These are phyloP conservation scores for Polylopha cassiicola DNA, from an alignment of 2,888 invertebrate genomes.

Conservation along the genomic window DNA sequence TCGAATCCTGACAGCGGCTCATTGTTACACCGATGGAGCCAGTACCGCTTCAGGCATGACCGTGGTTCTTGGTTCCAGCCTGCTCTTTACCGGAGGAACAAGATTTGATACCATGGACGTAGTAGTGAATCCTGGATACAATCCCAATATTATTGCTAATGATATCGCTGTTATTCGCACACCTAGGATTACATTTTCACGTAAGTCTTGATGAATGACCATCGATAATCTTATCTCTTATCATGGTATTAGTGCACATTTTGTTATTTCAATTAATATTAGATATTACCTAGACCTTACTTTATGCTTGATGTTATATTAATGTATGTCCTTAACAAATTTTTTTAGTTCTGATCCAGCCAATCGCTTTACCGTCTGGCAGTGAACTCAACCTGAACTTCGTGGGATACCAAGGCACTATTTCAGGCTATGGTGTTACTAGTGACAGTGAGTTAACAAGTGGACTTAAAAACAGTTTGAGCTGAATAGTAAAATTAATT, in stretches of 20 bases:
- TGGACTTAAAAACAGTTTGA: too few species aligned
- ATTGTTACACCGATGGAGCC: slow-evolving; percentile 39
- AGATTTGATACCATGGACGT: slow-evolving; percentile 5
- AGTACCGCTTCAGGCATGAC: slow-evolving; percentile 32
- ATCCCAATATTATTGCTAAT: slow-evolving; percentile 18
- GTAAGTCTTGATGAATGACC: too few species aligned
- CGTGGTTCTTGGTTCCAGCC: slow-evolving; percentile 40
- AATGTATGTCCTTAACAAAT: slow-evolving; percentile 23
- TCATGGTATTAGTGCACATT: too few species aligned
- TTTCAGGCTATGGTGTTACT: slow-evolving; percentile 45
- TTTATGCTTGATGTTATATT: background rate
- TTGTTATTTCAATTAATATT: too few species aligned
- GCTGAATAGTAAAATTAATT: too few species aligned
- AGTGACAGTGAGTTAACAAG: slow-evolving; percentile 38
- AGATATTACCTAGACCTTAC: background rate
- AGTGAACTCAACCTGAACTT: slow-evolving; percentile 36
- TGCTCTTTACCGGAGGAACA: slow-evolving; percentile 35
- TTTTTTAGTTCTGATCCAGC: slow-evolving; percentile 36
- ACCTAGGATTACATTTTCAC: background rate
- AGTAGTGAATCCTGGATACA: slow-evolving; percentile 9
- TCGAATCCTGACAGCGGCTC: slow-evolving; percentile 40
- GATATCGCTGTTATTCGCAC: slow-evolving; percentile 20
- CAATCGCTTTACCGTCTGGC: slow-evolving; percentile 39
- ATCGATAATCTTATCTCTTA: too few species aligned
- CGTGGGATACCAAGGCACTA: slow-evolving; percentile 31